phyloP scores from a whole-genome alignment of 1,140 invertebrate genomes.

The Lysiphlebus fabarum region DNA sequence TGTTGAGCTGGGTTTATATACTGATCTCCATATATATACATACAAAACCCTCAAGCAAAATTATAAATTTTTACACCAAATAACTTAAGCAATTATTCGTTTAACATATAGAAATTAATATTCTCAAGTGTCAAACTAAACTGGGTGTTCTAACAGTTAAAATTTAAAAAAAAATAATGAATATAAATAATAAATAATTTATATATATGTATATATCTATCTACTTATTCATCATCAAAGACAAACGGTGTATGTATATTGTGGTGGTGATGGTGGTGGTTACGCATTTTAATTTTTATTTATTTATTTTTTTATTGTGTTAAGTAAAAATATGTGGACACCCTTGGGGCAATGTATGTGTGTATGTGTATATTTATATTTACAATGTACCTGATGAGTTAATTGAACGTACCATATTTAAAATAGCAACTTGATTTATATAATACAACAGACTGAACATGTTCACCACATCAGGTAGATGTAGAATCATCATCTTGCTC shows the following conservation, averaged over 20 bases:
- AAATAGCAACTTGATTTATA: slow-evolving; percentile 26
- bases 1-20: slow-evolving; percentile 23
- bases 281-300: background rate
- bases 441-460: slow-evolving; percentile 23
- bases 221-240: background rate
- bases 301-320: background rate
- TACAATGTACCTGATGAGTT: slow-evolving; percentile 22
- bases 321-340: slow-evolving; percentile 16
- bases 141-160: too few relatives aligned
- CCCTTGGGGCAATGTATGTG: slow-evolving; percentile 14
- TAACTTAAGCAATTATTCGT: too few relatives aligned
- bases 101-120: too few relatives aligned
- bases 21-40: slow-evolving; percentile 13
- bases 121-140: too few relatives aligned
- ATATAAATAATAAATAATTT: background rate
- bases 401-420: slow-evolving; percentile 28
- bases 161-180: too few relatives aligned
- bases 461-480: slow-evolving; percentile 12
- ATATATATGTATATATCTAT: too few relatives aligned
- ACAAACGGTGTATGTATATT: slow-evolving; percentile 11
- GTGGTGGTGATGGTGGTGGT: too few relatives aligned
- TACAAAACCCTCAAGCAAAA: too few relatives aligned
- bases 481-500: slow-evolving; percentile 12
- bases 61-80: too few relatives aligned
- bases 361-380: background rate